A percentile compares a stretch with the other conserved stretches of the same genome.
Conservation (phyloP, 2,888 invertebrate genomes). For the Erebia palarica region DNA sequence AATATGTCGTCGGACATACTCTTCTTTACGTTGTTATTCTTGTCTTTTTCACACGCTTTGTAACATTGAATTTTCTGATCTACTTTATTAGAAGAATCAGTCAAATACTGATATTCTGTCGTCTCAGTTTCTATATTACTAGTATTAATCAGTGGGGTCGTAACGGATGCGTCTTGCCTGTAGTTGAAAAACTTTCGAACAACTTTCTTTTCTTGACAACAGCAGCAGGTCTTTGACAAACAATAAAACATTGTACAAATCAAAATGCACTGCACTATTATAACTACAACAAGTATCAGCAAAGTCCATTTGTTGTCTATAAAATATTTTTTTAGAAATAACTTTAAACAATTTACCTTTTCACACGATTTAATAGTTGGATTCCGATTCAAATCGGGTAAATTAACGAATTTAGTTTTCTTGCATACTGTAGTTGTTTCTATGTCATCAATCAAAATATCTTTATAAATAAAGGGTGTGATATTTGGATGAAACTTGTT, state of each 20-base stretch:
- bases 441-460: conserved; percentile 26
- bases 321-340: conserved; percentile 37
- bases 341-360: conserved; percentile 22
- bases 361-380: neutral
- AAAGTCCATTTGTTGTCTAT: conserved; percentile 51
- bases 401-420: neutral
- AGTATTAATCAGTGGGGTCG: conserved; percentile 66
- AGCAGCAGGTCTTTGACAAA: conserved; percentile 49
- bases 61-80: conserved; percentile 68
- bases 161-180: conserved; percentile 65
- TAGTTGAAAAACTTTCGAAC: conserved; percentile 63
- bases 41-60: conserved; percentile 66
- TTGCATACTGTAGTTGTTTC: conserved; percentile 21
- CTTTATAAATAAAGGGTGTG: conserved; percentile 28
- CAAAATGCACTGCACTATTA: conserved; percentile 58
- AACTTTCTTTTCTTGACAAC: conserved; percentile 51
- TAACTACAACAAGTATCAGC: conserved; percentile 48
- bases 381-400: neutral
- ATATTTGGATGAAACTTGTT: conserved; percentile 40
- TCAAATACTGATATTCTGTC: conserved; percentile 58
- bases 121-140: conserved; percentile 69
- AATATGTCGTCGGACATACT: conserved; percentile 73
- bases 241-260: conserved; percentile 61
- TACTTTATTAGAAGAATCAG: conserved; percentile 59
- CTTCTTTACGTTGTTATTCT: conserved; percentile 51